Evolutionary conservation across 2,888 invertebrate species (phyloP).

Genomic region (Eurois occulta): DNA sequence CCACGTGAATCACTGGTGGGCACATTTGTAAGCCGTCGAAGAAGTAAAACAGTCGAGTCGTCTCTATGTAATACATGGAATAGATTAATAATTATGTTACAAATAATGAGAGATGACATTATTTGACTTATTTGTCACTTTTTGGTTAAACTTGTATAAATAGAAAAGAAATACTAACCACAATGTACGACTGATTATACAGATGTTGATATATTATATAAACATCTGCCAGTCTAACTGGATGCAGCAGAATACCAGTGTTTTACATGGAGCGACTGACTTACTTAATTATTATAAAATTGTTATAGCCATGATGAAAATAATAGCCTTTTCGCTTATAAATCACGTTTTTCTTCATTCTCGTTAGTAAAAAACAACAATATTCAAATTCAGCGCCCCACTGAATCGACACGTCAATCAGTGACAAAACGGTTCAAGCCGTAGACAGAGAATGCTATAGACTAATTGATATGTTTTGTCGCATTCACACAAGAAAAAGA

Average conservation of each 20-base stretch:
- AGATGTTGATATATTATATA: no score
- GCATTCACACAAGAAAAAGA: no score
- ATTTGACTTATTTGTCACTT: not conserved
- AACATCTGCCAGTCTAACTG: not conserved
- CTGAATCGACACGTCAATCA: slow-evolving; percentile 35
- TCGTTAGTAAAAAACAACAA: not conserved
- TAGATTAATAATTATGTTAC: not conserved
- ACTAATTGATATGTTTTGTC: no score
- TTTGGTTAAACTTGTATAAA: not conserved
- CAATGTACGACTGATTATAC: not conserved
- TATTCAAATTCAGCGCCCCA: slow-evolving; percentile 11
- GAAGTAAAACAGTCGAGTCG: not conserved
- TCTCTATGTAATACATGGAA: not conserved
- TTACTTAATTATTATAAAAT: not conserved
- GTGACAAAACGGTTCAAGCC: slow-evolving; percentile 25
- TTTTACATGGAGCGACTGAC: not conserved
- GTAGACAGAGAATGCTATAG: no score
- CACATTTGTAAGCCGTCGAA: not conserved
- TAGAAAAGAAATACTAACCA: not conserved
- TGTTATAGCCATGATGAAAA: not conserved
- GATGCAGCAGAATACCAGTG: not conserved
- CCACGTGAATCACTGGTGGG: slow-evolving; percentile 8
- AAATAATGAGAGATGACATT: not conserved
- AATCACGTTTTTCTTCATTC: not conserved
- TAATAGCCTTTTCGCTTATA: not conserved